These are phyloP conservation scores for Pogonocichla stellata DNA, from an alignment of 2,113 vertebrate genomes.

Conservation along the genomic window DNA sequence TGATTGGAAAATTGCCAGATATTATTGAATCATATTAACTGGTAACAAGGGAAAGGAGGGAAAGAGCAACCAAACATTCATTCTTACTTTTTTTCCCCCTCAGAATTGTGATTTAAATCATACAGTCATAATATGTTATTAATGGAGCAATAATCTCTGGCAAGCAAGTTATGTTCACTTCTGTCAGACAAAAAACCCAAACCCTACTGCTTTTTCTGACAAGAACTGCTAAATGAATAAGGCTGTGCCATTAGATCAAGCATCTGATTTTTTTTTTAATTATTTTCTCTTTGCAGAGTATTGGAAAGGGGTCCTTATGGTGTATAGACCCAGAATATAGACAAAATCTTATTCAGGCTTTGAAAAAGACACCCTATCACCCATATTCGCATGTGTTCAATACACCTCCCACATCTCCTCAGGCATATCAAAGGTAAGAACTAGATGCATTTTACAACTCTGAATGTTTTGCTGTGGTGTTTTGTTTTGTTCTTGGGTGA, in stretches of 20 bases:
- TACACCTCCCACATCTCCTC: constrained; percentile 89
- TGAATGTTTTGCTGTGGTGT: constrained; percentile 2
- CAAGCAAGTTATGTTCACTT: not conserved
- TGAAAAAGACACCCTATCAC: constrained; percentile 99
- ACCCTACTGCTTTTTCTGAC: constrained; percentile 6
- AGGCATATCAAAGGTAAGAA: constrained; percentile 95
- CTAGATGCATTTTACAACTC: constrained; percentile 19
- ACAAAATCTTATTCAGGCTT: constrained; percentile 98
- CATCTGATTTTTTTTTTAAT: constrained; percentile 43
- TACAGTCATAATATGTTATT: not conserved
- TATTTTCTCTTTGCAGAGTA: constrained; percentile 85
- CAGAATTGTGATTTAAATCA: not conserved
- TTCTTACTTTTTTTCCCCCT: not conserved
- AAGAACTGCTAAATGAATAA: not conserved
- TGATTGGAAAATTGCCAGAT: not conserved
- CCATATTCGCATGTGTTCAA: constrained; percentile 90
- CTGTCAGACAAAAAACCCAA: not conserved
- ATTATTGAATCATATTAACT: not conserved
- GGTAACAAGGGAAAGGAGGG: not conserved
- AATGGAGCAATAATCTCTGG: constrained; percentile 1
- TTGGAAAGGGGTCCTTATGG: constrained; percentile 98
- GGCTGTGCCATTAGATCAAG: not conserved
- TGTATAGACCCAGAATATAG: constrained; percentile 99
- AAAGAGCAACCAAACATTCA: not conserved
- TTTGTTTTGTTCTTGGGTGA: not conserved